Conservation (phyloP, 1,140 invertebrate genomes). For the Lanistes nyassanus region DNA sequence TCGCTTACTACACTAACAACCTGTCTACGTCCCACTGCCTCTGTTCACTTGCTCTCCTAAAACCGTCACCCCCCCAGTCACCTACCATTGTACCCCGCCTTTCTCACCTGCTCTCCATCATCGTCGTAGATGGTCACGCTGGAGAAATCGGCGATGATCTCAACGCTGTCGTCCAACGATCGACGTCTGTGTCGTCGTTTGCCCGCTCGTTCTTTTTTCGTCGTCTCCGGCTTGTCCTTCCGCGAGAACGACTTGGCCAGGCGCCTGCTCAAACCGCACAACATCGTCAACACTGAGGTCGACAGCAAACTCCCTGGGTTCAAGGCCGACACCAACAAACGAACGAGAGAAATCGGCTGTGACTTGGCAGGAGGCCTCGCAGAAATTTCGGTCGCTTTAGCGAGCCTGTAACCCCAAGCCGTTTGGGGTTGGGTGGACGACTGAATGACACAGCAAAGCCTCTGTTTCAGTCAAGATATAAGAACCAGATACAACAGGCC, state of each 20-base stretch:
- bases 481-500: not conserved
- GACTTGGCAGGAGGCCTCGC: no score
- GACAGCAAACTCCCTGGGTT: no score
- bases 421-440: not conserved
- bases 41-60: no score
- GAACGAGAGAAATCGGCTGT: not conserved
- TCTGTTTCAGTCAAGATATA: not conserved
- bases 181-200: slow-evolving; percentile 21
- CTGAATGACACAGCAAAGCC: not conserved
- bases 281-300: slow-evolving; percentile 17
- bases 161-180: slow-evolving; percentile 27
- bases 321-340: no score
- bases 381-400: not conserved
- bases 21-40: no score
- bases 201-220: not conserved
- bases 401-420: not conserved
- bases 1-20: no score
- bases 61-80: not conserved
- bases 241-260: slow-evolving; percentile 31
- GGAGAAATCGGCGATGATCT: slow-evolving; percentile 33
- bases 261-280: slow-evolving; percentile 25
- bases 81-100: not conserved
- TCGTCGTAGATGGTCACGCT: slow-evolving; percentile 32
- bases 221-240: slow-evolving; percentile 1
- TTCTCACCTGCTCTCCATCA: slow-evolving; percentile 10